Evolutionary conservation across 2,888 invertebrate genomes (phyloP), one percentile per base, ranked within the genome.

Genomic region (Drosophila neotestacea): DNA sequence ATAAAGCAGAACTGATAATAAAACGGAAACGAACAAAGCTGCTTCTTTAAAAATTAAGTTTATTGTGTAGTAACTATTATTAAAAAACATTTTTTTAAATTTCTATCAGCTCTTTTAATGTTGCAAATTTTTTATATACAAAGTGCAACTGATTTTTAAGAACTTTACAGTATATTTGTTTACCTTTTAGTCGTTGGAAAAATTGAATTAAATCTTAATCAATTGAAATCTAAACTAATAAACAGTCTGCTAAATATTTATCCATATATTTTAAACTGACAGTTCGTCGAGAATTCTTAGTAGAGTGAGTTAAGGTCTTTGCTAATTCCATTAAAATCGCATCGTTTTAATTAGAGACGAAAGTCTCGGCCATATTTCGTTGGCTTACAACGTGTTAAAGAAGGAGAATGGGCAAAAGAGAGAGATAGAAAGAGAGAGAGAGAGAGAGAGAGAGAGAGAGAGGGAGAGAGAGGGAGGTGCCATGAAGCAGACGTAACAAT

Each of bases 301-400:
- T 16, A 46, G 63, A 41, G n/a, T 36, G 42, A 10, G 2, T 5
- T 13, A 13, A 16, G 39, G 60, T 59, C 65, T 54, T 48, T 36
- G 64, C 58, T 74, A 84, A 83, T 74, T 67, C 64, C 77, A 81
- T 87, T 83, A 76, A 80, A 84, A 84, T 80, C 79, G 79, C 76
- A 77, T 78, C 68, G 69, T 72, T 88, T 88, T 85, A 85, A 85
- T 82, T 75, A 81, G 81, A 73, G 70, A 66, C 67, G 63, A 70
- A 70, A 69, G 71, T 55, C 61, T 67, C 64, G 73, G 75, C 63
- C 79, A 79, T 77, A 77, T 77, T 77, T 77, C 48, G 66, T 69
- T 71, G 73, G 73, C 67, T 41, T 56, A 66, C 73, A 73, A 73
- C 73, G 75, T 75, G 68, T 68, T 44, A 51, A n/a, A 4, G 48